phyloP scores from a whole-genome alignment of 2,888 invertebrate species.

The Euproctis similis region DNA sequence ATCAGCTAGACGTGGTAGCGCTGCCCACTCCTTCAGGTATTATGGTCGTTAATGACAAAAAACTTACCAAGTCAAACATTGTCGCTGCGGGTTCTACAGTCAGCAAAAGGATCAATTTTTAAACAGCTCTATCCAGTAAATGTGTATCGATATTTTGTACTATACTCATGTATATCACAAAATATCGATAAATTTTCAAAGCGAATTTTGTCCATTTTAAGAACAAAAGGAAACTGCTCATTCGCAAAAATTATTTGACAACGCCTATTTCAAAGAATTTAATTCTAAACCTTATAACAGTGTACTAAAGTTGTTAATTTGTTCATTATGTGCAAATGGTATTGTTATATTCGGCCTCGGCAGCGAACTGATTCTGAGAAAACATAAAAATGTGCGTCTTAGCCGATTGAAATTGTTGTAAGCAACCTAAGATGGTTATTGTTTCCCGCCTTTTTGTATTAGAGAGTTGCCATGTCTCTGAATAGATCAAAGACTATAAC shows the following conservation, averaged over 20 bases:
- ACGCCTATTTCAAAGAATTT: neutral
- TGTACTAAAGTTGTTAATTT: conserved; percentile 1
- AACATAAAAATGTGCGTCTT: conserved; percentile 38
- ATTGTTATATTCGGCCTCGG: conserved; percentile 18
- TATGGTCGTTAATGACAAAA: too few relatives aligned
- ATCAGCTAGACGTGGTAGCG: too few relatives aligned
- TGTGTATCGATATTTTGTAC: too few relatives aligned
- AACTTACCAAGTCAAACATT: too few relatives aligned
- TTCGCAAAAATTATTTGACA: conserved; percentile 6
- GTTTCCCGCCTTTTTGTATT: conserved; percentile 18
- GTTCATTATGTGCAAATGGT: neutral
- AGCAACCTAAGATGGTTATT: conserved; percentile 23
- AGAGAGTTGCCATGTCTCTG: conserved; percentile 6
- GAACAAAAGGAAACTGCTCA: conserved; percentile 47
- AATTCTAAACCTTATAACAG: conserved; percentile 4
- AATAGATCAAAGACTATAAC: conserved; percentile 8
- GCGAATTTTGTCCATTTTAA: conserved; percentile 48
- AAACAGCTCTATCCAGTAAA: too few relatives aligned
- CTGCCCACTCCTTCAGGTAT: too few relatives aligned
- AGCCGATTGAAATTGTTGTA: conserved; percentile 45
- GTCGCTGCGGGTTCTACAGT: too few relatives aligned
- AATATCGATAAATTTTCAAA: conserved; percentile 20
- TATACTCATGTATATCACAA: too few relatives aligned
- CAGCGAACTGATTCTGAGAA: conserved; percentile 24
- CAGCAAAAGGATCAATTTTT: too few relatives aligned